Conservation (phyloP, 2,113 vertebrate species). For the Gobio gobio region DNA sequence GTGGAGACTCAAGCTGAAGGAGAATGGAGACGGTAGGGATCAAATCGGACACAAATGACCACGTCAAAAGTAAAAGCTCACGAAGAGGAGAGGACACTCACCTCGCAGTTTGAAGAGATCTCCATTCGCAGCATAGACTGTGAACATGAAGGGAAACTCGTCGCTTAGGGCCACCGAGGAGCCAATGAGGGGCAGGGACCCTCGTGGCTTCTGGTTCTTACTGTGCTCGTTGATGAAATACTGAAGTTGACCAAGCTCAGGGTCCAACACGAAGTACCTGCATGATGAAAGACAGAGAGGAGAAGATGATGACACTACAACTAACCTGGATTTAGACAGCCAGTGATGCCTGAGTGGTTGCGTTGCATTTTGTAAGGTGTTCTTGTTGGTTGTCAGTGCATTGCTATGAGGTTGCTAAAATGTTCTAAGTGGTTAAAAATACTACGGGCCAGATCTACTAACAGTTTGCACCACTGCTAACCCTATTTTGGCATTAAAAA, state of each 20-base stretch:
- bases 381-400: background rate
- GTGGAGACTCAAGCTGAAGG: background rate
- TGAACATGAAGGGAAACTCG: slow-evolving; percentile 88
- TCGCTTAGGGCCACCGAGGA: slow-evolving; percentile 84
- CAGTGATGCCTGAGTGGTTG: background rate
- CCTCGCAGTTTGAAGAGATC: slow-evolving; percentile 91
- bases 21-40: slow-evolving; percentile 5
- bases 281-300: slow-evolving; percentile 32
- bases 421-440: background rate
- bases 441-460: background rate
- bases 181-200: slow-evolving; percentile 84
- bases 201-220: slow-evolving; percentile 85
- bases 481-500: too few species aligned
- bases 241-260: slow-evolving; percentile 84
- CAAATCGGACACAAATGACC: background rate
- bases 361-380: background rate
- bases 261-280: slow-evolving; percentile 86
- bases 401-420: background rate
- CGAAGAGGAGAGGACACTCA: slow-evolving; percentile 56
- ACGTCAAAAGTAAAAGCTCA: background rate
- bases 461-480: too few species aligned
- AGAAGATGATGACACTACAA: background rate
- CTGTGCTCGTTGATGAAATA: slow-evolving; percentile 89
- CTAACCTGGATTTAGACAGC: background rate
- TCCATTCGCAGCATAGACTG: slow-evolving; percentile 83